Percentiles rank a stretch among this genome's conserved stretches.
Conservation (phyloP, 2,113 vertebrate genomes). For the Cricetomys ansorgei region DNA sequence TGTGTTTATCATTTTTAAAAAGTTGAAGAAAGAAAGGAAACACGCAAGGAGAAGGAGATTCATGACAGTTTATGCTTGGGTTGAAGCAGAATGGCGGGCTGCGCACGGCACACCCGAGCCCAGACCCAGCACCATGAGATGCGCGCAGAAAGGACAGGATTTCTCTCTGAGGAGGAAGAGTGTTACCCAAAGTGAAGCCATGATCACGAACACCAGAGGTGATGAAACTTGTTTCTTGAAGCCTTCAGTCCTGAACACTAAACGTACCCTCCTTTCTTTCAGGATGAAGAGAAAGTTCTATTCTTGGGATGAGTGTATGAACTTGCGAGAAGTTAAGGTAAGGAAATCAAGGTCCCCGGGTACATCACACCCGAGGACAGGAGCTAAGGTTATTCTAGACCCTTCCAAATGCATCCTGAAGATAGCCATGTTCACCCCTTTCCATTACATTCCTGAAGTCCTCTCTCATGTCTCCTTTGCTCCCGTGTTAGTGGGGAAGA, state of each 20-base stretch:
- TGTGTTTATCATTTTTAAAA: neutral
- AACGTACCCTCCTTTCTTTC: constrained; percentile 73
- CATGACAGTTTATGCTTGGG: neutral
- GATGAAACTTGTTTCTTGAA: neutral
- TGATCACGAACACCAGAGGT: neutral
- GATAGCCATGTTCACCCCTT: neutral
- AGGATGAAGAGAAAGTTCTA: constrained; percentile 99
- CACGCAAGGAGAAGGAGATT: neutral
- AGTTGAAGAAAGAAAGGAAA: neutral
- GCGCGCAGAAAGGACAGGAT: neutral
- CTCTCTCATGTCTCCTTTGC: neutral
- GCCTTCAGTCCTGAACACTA: neutral
- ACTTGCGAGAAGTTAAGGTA: constrained; percentile 99
- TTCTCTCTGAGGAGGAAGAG: neutral
- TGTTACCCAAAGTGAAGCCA: neutral
- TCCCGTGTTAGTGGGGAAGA: constrained; percentile 37
- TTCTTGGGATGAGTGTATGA: constrained; percentile 99
- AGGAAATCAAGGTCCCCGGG: neutral
- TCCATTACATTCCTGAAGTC: neutral
- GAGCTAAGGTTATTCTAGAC: neutral
- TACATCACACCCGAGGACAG: neutral
- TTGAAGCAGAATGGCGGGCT: neutral
- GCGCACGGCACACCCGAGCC: neutral
- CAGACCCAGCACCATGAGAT: neutral
- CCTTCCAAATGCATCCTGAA: neutral